phyloP scores from a whole-genome alignment of 2,797 vertebrate species.

The Spinus pinus region DNA sequence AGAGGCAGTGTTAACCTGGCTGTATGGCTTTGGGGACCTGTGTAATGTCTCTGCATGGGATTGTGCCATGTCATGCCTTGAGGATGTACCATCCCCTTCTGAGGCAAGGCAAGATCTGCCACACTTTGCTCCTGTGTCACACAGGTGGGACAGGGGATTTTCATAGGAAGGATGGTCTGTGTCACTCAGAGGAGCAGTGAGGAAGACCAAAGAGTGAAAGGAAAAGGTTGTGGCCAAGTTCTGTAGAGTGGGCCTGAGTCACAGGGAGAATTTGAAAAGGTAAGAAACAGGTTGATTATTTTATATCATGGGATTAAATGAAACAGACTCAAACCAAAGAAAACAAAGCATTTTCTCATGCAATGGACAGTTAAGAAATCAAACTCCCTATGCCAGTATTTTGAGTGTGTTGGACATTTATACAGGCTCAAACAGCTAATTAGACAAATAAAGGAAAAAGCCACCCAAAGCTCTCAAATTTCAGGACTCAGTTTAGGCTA shows the following conservation, averaged over 20 bases:
- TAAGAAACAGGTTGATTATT: not conserved
- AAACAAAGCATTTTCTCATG: not conserved
- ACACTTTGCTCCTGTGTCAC: not conserved
- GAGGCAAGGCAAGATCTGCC: not conserved
- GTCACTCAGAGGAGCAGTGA: not conserved
- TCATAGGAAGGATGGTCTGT: not conserved
- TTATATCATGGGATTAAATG: not conserved
- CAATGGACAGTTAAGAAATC: not conserved
- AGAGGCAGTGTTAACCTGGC: constrained; percentile 25
- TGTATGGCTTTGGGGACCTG: not conserved
- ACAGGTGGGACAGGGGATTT: not conserved
- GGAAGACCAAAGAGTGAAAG: not conserved
- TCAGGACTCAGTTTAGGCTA: not conserved
- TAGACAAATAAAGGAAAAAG: not conserved
- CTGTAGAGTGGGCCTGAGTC: not conserved
- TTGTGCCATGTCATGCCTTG: not conserved
- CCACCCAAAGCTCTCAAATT: not conserved
- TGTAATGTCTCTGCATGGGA: not conserved
- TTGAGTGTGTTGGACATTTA: not conserved
- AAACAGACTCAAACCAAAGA: not conserved
- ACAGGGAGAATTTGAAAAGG: not conserved
- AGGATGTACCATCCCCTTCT: not conserved
- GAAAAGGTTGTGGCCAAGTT: not conserved
- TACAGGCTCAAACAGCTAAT: not conserved
- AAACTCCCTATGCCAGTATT: not conserved